Conservation (phyloP, 1,140 invertebrate species). For the Oryzaephilus surinamensis region DNA sequence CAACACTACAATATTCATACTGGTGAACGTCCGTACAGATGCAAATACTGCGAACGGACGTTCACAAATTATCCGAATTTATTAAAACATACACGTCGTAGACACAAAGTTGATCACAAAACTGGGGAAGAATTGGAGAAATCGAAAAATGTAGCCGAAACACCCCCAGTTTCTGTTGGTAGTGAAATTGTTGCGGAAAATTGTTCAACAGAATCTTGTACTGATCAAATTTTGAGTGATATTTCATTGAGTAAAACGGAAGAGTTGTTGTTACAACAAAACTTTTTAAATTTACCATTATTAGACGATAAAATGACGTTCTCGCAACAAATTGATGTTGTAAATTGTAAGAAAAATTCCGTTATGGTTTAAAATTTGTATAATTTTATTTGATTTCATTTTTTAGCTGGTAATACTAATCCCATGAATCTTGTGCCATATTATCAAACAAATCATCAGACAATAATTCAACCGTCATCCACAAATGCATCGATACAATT, state of each 20-base stretch:
- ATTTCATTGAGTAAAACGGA: constrained; percentile 24
- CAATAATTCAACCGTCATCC: constrained; percentile 12
- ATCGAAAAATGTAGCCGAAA: constrained; percentile 19
- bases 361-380: neutral
- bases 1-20: constrained; percentile 47
- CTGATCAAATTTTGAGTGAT: constrained; percentile 16
- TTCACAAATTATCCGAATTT: constrained; percentile 48
- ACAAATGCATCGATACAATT: constrained; percentile 14
- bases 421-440: constrained; percentile 21
- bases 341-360: constrained; percentile 22
- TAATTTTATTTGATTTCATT: neutral
- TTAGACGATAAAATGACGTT: constrained; percentile 22
- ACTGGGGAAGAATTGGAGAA: constrained; percentile 38
- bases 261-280: constrained; percentile 25
- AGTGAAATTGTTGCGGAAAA: neutral
- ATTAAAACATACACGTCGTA: constrained; percentile 43
- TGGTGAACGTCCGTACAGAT: constrained; percentile 42
- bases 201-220: neutral
- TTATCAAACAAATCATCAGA: constrained; percentile 21
- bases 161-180: constrained; percentile 6
- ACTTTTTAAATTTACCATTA: constrained; percentile 24
- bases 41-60: constrained; percentile 43
- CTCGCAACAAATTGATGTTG: constrained; percentile 20
- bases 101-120: constrained; percentile 44
- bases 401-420: constrained; percentile 12